Percentiles rank a stretch among this genome's conserved stretches.
Evolutionary conservation across 2,888 invertebrate species (phyloP).

Genomic region (Mythimna vitellina): DNA sequence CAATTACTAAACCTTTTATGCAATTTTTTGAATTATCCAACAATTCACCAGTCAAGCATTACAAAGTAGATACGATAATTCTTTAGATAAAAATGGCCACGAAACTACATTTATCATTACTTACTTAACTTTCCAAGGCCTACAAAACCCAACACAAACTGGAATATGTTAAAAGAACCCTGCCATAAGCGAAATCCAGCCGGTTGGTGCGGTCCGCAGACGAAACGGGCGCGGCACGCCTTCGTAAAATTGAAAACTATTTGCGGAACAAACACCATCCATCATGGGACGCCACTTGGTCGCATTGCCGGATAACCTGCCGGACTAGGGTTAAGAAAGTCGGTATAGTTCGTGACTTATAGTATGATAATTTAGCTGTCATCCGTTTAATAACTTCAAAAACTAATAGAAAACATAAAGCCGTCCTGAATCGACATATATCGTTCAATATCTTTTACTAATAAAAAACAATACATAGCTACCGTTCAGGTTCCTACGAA

Average conservation of each 20-base stretch:
- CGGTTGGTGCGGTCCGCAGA: slow-evolving; percentile 32
- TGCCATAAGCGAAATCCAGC: slow-evolving; percentile 57
- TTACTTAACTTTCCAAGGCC: slow-evolving; percentile 5
- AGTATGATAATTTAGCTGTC: neutral
- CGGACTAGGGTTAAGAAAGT: slow-evolving; percentile 39
- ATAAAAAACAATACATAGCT: neutral
- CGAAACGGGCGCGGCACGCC: slow-evolving; percentile 55
- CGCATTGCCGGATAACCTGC: slow-evolving; percentile 77
- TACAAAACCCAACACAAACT: slow-evolving; percentile 12
- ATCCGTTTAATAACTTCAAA: neutral
- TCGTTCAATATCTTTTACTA: neutral
- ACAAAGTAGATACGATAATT: neutral
- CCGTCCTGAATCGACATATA: neutral
- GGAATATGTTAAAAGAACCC: slow-evolving; percentile 41
- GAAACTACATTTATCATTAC: neutral
- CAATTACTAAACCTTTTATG: too few relatives aligned
- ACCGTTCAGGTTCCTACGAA: neutral
- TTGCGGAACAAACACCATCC: slow-evolving; percentile 87
- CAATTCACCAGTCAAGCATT: too few relatives aligned
- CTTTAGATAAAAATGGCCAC: neutral
- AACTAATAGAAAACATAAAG: neutral
- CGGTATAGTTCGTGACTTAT: neutral
- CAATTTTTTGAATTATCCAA: too few relatives aligned
- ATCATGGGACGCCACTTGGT: slow-evolving; percentile 85
- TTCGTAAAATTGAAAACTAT: slow-evolving; percentile 88